These are phyloP conservation scores for Takifugu rubripes DNA, from an alignment of 2,797 vertebrate species.

Conservation along the genomic window DNA sequence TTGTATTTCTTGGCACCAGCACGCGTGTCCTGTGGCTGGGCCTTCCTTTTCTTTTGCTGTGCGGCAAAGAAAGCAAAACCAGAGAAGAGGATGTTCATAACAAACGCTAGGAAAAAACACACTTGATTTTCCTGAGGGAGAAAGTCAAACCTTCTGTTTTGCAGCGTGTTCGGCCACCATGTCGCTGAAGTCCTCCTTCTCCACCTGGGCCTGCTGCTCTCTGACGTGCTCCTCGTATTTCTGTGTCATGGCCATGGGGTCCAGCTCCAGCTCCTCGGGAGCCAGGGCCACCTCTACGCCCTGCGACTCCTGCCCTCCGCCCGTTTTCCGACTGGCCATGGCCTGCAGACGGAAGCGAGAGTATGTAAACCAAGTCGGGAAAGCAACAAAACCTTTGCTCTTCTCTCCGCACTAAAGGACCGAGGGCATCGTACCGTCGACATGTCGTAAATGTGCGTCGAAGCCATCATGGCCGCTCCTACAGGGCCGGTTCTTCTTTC, in stretches of 20 bases:
- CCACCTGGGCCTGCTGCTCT: conserved; percentile 94
- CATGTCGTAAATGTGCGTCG: conserved; percentile 92
- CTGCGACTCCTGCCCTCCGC: conserved; percentile 81
- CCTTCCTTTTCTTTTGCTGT: conserved; percentile 94
- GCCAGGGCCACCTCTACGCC: conserved; percentile 92
- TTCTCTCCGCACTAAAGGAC: not conserved
- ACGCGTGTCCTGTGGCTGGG: conserved; percentile 87
- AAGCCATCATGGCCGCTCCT: conserved; percentile 90
- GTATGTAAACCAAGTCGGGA: not conserved
- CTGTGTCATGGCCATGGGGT: conserved; percentile 95
- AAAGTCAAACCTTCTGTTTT: conserved; percentile 86
- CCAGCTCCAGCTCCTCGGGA: conserved; percentile 90
- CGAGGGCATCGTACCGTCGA: conserved; percentile 70
- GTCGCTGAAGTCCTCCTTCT: conserved; percentile 96
- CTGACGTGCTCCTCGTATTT: conserved; percentile 93
- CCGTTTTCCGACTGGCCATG: conserved; percentile 80
- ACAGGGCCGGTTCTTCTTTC: conserved; percentile 84
- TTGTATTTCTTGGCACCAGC: conserved; percentile 92
- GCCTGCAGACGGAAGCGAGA: conserved; percentile 58
- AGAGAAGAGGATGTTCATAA: not conserved
- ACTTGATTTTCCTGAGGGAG: not conserved
- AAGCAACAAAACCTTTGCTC: not conserved
- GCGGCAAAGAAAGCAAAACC: not conserved
- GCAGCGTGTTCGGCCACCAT: conserved; percentile 96
- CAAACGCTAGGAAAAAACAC: not conserved